Evolutionary conservation across 2,113 vertebrate species (phyloP).

Genomic region (Gymnobelideus leadbeateri): DNA sequence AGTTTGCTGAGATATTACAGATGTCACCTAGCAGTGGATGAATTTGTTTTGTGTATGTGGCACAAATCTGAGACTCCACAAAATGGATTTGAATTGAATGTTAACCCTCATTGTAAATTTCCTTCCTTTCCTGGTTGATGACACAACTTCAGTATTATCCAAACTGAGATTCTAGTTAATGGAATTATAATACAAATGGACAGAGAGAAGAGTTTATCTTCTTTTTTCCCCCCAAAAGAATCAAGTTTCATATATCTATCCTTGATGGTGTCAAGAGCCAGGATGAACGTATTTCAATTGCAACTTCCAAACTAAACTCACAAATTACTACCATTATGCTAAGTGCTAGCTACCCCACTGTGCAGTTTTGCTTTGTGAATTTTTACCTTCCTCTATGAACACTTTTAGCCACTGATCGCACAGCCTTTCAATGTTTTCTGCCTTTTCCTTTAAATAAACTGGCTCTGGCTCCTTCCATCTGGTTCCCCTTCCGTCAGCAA

Average conservation of each 20-base stretch:
- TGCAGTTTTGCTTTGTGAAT: slow-evolving; percentile 91
- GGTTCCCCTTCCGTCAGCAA: slow-evolving; percentile 99
- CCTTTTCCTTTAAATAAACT: slow-evolving; percentile 99
- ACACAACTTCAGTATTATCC: slow-evolving; percentile 75
- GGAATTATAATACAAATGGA: slow-evolving; percentile 75
- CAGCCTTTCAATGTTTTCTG: slow-evolving; percentile 92
- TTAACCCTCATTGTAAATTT: slow-evolving; percentile 68
- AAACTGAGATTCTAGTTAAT: slow-evolving; percentile 73
- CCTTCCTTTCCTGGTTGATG: slow-evolving; percentile 66
- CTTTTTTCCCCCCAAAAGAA: slow-evolving; percentile 63
- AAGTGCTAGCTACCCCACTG: slow-evolving; percentile 89
- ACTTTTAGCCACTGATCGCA: slow-evolving; percentile 92
- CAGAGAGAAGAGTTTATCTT: slow-evolving; percentile 69
- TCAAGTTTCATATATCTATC: slow-evolving; percentile 82
- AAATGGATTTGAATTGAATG: slow-evolving; percentile 72
- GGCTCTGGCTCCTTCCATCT: slow-evolving; percentile 99
- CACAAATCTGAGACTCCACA: slow-evolving; percentile 64
- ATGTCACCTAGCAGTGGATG: slow-evolving; percentile 70
- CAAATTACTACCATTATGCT: slow-evolving; percentile 90
- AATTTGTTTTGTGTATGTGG: slow-evolving; percentile 61
- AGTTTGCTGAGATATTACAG: slow-evolving; percentile 72
- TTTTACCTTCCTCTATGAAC: slow-evolving; percentile 90
- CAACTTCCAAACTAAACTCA: slow-evolving; percentile 89
- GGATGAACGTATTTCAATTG: slow-evolving; percentile 85
- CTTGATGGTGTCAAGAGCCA: slow-evolving; percentile 83